Conservation (phyloP, 2,797 vertebrate genomes). For the Darevskia nairensis region DNA sequence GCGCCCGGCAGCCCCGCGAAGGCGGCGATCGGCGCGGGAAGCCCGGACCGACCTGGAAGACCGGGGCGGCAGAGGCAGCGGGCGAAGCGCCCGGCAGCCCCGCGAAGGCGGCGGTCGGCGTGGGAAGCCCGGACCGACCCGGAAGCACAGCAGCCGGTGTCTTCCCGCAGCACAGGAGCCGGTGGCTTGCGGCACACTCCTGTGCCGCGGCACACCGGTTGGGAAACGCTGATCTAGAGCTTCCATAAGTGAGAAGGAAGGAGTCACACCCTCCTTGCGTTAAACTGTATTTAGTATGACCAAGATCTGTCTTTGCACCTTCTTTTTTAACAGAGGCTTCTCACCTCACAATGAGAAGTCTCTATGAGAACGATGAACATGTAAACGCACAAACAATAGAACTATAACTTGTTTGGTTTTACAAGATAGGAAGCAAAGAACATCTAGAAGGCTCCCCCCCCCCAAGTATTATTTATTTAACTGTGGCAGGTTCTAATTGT, state of each 20-base stretch:
- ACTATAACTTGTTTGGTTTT: slow-evolving; percentile 9
- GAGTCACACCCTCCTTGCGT: neutral
- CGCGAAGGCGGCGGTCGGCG: no score
- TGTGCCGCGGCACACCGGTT: no score
- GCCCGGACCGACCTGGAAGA: no score
- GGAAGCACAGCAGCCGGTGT: no score
- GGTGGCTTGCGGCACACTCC: no score
- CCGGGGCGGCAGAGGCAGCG: no score
- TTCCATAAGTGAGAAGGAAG: neutral
- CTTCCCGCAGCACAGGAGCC: no score
- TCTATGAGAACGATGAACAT: neutral
- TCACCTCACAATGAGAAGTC: neutral
- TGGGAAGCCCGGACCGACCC: no score
- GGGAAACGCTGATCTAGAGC: no score
- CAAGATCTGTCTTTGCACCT: neutral
- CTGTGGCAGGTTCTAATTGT: slow-evolving; percentile 5
- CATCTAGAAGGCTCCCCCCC: neutral
- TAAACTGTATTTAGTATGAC: neutral
- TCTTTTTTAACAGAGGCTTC: neutral
- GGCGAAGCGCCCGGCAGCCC: no score
- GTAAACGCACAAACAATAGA: neutral
- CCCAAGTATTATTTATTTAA: neutral
- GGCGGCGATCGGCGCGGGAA: no score
- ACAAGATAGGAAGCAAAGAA: neutral
- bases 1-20: no score